phyloP scores from a whole-genome alignment of 2,888 invertebrate genomes.

The Acrobasis consociella region DNA sequence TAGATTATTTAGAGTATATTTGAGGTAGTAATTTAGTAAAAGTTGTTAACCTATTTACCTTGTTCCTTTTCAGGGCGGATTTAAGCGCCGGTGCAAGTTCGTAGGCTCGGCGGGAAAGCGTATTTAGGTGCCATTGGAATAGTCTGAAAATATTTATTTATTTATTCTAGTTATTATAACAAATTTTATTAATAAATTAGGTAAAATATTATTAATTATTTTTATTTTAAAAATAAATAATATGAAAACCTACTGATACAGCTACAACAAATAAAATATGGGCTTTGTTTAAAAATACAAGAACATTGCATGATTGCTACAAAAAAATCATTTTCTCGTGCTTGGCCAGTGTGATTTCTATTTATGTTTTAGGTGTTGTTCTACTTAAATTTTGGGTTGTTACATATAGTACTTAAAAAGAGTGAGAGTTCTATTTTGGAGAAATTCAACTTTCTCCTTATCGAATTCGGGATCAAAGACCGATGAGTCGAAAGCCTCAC shows the following conservation, averaged over 20 bases:
- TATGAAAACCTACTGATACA: not conserved
- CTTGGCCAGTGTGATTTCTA: too few species aligned
- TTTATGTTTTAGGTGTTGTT: too few species aligned
- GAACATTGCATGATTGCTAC: too few species aligned
- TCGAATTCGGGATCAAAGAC: slow-evolving; percentile 59
- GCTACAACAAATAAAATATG: not conserved
- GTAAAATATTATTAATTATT: slow-evolving; percentile 27
- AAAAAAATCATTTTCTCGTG: too few species aligned
- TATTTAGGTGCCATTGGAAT: slow-evolving; percentile 57
- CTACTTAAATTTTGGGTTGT: too few species aligned
- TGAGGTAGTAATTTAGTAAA: too few species aligned
- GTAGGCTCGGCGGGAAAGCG: slow-evolving; percentile 26
- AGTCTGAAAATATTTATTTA: slow-evolving; percentile 51
- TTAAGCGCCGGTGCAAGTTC: slow-evolving; percentile 25
- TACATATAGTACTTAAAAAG: too few species aligned
- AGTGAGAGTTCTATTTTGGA: slow-evolving; percentile 34
- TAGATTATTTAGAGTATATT: too few species aligned
- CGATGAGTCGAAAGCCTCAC: slow-evolving; percentile 45
- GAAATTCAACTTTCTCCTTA: slow-evolving; percentile 71
- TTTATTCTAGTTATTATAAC: slow-evolving; percentile 43
- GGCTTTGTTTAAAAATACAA: too few species aligned
- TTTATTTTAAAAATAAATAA: slow-evolving; percentile 3
- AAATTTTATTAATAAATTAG: slow-evolving; percentile 38
- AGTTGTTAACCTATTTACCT: not conserved
- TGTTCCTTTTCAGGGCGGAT: slow-evolving; percentile 48